These are phyloP conservation scores for Argyrosomus japonicus DNA, from an alignment of 2,113 vertebrate genomes.

Conservation along the genomic window DNA sequence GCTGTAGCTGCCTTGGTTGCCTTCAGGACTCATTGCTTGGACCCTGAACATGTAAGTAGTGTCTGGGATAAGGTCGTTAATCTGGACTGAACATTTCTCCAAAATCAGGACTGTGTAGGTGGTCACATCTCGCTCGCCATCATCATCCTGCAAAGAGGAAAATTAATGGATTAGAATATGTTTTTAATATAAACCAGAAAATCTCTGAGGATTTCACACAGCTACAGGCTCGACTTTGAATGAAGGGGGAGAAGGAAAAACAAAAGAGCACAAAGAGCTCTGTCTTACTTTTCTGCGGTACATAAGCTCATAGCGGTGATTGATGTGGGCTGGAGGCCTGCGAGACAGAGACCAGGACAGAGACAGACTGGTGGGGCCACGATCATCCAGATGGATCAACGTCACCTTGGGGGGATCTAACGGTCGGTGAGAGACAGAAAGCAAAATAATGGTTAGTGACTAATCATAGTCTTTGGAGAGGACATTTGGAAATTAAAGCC, in stretches of 20 bases:
- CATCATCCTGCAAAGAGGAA: constrained; percentile 70
- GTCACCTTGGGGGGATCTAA: constrained; percentile 94
- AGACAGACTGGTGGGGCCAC: constrained; percentile 87
- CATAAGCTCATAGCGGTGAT: constrained; percentile 93
- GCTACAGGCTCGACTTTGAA: background rate
- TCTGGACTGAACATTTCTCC: constrained; percentile 88
- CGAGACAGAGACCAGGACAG: constrained; percentile 91
- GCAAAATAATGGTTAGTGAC: constrained; percentile 74
- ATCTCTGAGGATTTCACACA: background rate
- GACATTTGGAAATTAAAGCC: constrained; percentile 65
- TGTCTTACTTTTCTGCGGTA: constrained; percentile 94
- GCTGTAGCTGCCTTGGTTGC: constrained; percentile 87
- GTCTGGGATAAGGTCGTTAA: constrained; percentile 87
- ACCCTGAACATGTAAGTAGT: constrained; percentile 92
- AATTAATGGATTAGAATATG: background rate
- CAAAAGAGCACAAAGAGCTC: constrained; percentile 29
- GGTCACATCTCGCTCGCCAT: constrained; percentile 89
- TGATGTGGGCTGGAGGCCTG: constrained; percentile 87
- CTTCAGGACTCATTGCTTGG: constrained; percentile 88
- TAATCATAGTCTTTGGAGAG: constrained; percentile 63
- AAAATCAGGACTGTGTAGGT: constrained; percentile 93
- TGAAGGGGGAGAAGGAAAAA: background rate
- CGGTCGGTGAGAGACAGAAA: constrained; percentile 35
- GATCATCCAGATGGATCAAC: constrained; percentile 87
- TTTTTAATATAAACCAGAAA: background rate